A percentile compares a stretch with the other conserved stretches of the same genome.
Evolutionary conservation across 2,888 invertebrate genomes (phyloP).

Genomic region (Rhimphoctona megacephalus): DNA sequence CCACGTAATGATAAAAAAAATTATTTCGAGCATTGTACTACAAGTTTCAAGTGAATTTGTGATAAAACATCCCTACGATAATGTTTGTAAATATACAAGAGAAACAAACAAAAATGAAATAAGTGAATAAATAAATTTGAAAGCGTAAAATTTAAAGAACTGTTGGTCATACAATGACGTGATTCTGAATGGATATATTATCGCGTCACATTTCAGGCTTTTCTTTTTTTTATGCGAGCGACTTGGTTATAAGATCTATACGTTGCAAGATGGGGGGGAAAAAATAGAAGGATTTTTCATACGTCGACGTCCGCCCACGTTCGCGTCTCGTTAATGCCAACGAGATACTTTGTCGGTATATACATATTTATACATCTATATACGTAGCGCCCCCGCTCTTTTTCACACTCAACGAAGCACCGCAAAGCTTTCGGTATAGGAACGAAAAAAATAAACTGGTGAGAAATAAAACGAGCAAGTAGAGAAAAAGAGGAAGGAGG

Average conservation of each 20-base stretch:
- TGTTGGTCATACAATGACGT: conserved; percentile 15
- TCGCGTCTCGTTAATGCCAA: conserved; percentile 75
- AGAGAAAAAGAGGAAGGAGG: conserved; percentile 45
- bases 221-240: conserved; percentile 45
- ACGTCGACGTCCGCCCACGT: conserved; percentile 76
- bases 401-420: conserved; percentile 47
- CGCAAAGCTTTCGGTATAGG: conserved; percentile 43
- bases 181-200: conserved; percentile 76
- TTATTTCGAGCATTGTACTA: neutral
- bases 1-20: neutral
- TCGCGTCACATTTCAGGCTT: conserved; percentile 76
- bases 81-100: neutral
- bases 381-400: conserved; percentile 54
- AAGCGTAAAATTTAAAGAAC: too few species aligned
- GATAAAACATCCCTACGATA: neutral
- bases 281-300: conserved; percentile 72
- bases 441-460: conserved; percentile 32
- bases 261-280: conserved; percentile 43
- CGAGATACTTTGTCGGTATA: conserved; percentile 66
- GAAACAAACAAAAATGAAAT: neutral
- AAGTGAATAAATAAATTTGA: neutral
- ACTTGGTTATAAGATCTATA: conserved; percentile 34
- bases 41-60: neutral
- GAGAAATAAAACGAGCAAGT: conserved; percentile 40
- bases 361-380: conserved; percentile 30